Base-by-base conservation (phyloP, 2,888 invertebrate genomes). In the Nesidiocoris tenuis region DNA sequence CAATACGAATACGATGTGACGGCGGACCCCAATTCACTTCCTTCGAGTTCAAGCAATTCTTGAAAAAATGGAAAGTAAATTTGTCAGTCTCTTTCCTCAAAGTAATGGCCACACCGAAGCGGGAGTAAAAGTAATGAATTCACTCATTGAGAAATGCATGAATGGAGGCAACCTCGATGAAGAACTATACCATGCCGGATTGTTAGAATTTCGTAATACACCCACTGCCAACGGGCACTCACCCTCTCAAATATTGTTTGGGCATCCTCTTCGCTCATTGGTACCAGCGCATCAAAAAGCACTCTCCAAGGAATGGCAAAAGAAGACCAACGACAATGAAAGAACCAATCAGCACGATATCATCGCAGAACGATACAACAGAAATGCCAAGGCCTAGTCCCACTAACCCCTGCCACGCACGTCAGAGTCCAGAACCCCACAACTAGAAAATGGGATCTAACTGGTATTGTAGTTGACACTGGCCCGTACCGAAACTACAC, bases 91-190 rank as follows among this genome's bases (percentile, higher is more conserved):
- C 17, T 64, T 64, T 22, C 55, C 74, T n/a, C 74, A 64, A 9
- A 64, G 56, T 19, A 74, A 74, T 23, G 65, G 74, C n/a, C 55
- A 55, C 12, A 65, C 74, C 19, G 65, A 65, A 19, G 63, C 22
- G 7, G 74, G 56, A 1, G 74, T 74, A 18, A 65, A 72, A 39
- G 9, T 21, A 5, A 63, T 72, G 63, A 72, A 70, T n/a, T n/a
- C 57, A 1, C 24, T 70, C 22, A 2, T 70, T 2, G 1, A 23
- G 7, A 70, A 70, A 21, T 18, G 39, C 22, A 72, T 25, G 72
- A 72, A 25, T 5, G 61, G n/a, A 5, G 39, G 17, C 2, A 19
- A n/a, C 55, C 61, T 72, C 3, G 23, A 70, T 7, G 59, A 70
- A 19, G 59, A 70, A 23, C 7, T 59, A 7, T 63, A 63, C 54